A percentile compares a stretch with the other conserved stretches of the same genome.
Conservation (phyloP, 2,797 vertebrate genomes). For the Coilia nasus region DNA sequence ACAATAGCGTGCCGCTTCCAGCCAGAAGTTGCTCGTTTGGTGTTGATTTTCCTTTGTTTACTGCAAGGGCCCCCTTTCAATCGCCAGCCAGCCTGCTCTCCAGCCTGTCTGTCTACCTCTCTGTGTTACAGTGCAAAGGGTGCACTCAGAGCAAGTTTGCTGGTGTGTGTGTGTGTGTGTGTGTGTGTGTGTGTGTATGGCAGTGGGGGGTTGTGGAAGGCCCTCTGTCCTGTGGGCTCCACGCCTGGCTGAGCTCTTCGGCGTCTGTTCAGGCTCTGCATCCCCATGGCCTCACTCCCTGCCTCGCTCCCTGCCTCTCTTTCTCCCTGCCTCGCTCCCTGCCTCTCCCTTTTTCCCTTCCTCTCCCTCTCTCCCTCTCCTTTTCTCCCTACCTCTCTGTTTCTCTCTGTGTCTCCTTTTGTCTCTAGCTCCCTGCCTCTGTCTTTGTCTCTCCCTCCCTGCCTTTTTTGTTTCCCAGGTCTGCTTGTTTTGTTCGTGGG, state of each 20-base stretch:
- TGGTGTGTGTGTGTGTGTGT: not conserved
- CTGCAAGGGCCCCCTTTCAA: not conserved
- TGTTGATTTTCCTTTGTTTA: slow-evolving; percentile 21
- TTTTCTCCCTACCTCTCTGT: too few species aligned
- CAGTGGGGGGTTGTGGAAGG: not conserved
- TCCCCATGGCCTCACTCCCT: not conserved
- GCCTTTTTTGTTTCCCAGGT: slow-evolving; percentile 46
- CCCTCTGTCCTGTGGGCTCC: not conserved
- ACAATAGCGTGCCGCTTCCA: not conserved
- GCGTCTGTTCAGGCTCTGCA: not conserved
- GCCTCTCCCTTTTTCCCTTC: not conserved
- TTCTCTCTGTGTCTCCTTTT: too few species aligned
- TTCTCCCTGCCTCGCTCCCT: not conserved
- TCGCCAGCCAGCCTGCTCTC: not conserved
- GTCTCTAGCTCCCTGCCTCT: slow-evolving; percentile 17
- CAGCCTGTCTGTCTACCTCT: not conserved
- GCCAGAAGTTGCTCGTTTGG: not conserved
- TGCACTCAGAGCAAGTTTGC: not conserved
- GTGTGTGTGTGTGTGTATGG: not conserved
- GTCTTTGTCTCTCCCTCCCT: slow-evolving; percentile 58
- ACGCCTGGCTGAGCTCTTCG: not conserved
- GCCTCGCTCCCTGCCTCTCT: not conserved
- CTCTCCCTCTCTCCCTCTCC: not conserved
- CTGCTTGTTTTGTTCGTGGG: not conserved
- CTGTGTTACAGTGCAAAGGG: not conserved